Evolutionary conservation across 2,113 vertebrate species (phyloP).

Genomic region (Mus pahari): DNA sequence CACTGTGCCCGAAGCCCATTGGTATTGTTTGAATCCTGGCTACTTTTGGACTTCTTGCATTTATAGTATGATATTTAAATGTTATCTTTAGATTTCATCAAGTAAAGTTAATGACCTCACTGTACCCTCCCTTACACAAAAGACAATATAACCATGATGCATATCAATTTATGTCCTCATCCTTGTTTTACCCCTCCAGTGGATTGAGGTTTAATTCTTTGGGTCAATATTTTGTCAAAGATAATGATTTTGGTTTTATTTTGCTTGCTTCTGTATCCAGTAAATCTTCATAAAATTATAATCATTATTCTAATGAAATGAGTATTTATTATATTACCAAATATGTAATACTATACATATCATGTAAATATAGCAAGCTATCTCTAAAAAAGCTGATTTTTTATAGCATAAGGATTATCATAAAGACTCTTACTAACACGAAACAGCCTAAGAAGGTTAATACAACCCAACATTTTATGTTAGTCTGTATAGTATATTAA

Average conservation of each 20-base stretch:
- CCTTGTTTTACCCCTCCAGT: neutral
- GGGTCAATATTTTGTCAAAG: slow-evolving; percentile 20
- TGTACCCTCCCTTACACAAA: slow-evolving; percentile 8
- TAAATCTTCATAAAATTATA: neutral
- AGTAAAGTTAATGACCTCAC: slow-evolving; percentile 50
- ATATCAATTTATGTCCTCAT: slow-evolving; percentile 37
- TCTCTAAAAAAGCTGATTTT: neutral
- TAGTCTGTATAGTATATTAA: neutral
- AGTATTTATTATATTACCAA: slow-evolving; percentile 27
- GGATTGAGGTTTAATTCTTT: slow-evolving; percentile 10
- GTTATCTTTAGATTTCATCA: slow-evolving; percentile 60
- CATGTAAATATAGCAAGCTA: neutral
- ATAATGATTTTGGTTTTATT: neutral
- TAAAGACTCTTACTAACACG: neutral
- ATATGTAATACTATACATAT: neutral
- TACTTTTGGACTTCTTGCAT: slow-evolving; percentile 8
- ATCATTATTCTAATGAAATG: slow-evolving; percentile 35
- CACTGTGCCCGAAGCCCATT: slow-evolving; percentile 62
- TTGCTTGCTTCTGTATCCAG: slow-evolving; percentile 15
- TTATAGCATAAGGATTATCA: neutral
- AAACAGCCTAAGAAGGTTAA: neutral
- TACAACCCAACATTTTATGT: neutral
- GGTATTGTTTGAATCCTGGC: neutral
- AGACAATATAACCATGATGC: neutral
- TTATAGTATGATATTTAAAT: slow-evolving; percentile 52